A percentile compares a stretch with the other conserved stretches of the same genome.
Evolutionary conservation across 2,797 vertebrate species (phyloP).

Genomic region (Parauchenoglanis punctatus): DNA sequence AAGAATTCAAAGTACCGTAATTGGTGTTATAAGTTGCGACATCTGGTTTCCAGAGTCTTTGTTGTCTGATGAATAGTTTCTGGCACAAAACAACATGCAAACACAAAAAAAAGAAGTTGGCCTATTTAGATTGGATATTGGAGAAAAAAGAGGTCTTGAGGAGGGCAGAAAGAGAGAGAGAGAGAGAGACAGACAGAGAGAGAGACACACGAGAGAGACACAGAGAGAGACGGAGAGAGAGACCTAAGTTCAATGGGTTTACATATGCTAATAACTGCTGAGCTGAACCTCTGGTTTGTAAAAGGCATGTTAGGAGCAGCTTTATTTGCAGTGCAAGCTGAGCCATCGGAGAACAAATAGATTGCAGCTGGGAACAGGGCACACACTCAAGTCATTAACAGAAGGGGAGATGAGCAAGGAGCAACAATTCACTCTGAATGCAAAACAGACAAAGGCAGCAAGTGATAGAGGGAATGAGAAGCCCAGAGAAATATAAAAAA

Average conservation of each 20-base stretch:
- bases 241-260: conserved; percentile 4
- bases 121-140: conserved; percentile 5
- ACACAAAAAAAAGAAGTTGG: neutral
- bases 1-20: conserved; percentile 15
- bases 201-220: neutral
- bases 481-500: neutral
- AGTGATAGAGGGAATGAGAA: neutral
- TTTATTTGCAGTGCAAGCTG: conserved; percentile 28
- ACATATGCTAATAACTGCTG: conserved; percentile 33
- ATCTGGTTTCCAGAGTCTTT: conserved; percentile 13
- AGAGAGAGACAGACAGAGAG: neutral
- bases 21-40: neutral
- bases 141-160: neutral
- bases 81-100: conserved; percentile 4
- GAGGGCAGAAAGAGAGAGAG: neutral
- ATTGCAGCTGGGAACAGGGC: conserved; percentile 40
- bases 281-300: conserved; percentile 20
- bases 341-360: conserved; percentile 37
- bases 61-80: conserved; percentile 35
- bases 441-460: conserved; percentile 28
- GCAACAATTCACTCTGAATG: conserved; percentile 41
- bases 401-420: conserved; percentile 39
- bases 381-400: conserved; percentile 46
- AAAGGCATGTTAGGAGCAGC: conserved; percentile 31
- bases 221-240: neutral